A percentile compares a stretch with the other conserved stretches of the same genome.
These are phyloP conservation scores for Danio albolineatus DNA, from an alignment of 2,797 vertebrate genomes.

Conservation along the genomic window DNA sequence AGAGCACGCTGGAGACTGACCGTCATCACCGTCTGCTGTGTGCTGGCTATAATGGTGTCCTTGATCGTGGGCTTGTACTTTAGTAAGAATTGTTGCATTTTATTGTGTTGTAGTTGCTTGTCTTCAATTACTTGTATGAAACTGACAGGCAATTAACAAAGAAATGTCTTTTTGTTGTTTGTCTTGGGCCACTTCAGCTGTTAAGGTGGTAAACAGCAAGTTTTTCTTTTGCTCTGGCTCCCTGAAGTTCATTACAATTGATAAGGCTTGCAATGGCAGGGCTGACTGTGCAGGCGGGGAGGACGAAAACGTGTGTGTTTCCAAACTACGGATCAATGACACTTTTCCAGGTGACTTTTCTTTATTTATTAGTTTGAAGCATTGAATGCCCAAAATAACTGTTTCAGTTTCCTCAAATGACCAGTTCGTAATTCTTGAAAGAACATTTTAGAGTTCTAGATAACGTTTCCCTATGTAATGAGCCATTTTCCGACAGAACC, in stretches of 20 bases:
- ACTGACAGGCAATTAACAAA: neutral
- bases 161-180: neutral
- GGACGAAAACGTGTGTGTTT: slow-evolving; percentile 77
- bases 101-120: neutral
- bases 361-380: too few relatives aligned
- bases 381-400: too few relatives aligned
- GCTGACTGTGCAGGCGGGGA: slow-evolving; percentile 73
- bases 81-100: slow-evolving; percentile 47
- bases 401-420: too few relatives aligned
- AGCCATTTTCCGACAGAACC: too few relatives aligned
- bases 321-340: slow-evolving; percentile 46
- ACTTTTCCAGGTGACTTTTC: slow-evolving; percentile 56
- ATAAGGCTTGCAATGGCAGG: slow-evolving; percentile 72
- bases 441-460: too few relatives aligned
- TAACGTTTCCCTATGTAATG: too few relatives aligned
- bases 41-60: slow-evolving; percentile 37
- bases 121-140: neutral
- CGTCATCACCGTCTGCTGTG: slow-evolving; percentile 41
- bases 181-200: slow-evolving; percentile 64
- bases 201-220: slow-evolving; percentile 72
- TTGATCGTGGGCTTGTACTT: slow-evolving; percentile 52
- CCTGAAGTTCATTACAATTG: slow-evolving; percentile 71
- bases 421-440: too few relatives aligned
- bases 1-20: slow-evolving; percentile 5
- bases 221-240: slow-evolving; percentile 78